Conservation (phyloP, 1,140 invertebrate genomes). For the Arion vulgaris region DNA sequence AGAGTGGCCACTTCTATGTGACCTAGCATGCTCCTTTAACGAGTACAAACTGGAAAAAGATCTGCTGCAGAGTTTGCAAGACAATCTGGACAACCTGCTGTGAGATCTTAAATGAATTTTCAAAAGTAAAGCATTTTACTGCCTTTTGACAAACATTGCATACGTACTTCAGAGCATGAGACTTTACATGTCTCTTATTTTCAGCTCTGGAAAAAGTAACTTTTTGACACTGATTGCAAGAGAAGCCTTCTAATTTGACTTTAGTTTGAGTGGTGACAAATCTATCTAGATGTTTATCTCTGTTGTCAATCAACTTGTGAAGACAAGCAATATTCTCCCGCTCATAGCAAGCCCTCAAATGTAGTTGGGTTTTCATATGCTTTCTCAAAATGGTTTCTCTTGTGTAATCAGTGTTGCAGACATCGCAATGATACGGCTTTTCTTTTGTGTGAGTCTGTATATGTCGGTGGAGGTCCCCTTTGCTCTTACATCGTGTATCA, state of each 20-base stretch:
- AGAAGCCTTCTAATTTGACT: slow-evolving; percentile 22
- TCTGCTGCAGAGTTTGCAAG: slow-evolving; percentile 27
- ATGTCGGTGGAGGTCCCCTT: slow-evolving; percentile 33
- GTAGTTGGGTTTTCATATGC: slow-evolving; percentile 28
- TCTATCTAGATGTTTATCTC: slow-evolving; percentile 6
- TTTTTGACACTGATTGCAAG: slow-evolving; percentile 19
- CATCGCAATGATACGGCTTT: slow-evolving; percentile 37
- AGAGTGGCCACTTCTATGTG: background rate
- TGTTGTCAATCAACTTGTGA: slow-evolving; percentile 8
- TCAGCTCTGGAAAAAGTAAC: slow-evolving; percentile 7
- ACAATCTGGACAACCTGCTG: background rate
- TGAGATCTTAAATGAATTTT: slow-evolving; percentile 31
- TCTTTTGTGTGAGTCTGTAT: slow-evolving; percentile 40
- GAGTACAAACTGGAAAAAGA: slow-evolving; percentile 9
- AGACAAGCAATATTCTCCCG: slow-evolving; percentile 1
- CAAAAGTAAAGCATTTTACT: slow-evolving; percentile 11
- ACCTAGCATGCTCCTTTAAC: slow-evolving; percentile 5
- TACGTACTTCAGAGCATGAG: slow-evolving; percentile 9
- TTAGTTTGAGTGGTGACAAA: slow-evolving; percentile 27
- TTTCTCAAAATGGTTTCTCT: slow-evolving; percentile 37
- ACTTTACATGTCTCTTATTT: slow-evolving; percentile 20
- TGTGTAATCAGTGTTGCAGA: slow-evolving; percentile 37
- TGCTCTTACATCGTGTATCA: slow-evolving; percentile 35
- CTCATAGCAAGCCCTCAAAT: slow-evolving; percentile 24
- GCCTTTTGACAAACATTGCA: slow-evolving; percentile 27